phyloP scores from a whole-genome alignment of 2,888 invertebrate genomes.

The Acanthosepion esculentum region DNA sequence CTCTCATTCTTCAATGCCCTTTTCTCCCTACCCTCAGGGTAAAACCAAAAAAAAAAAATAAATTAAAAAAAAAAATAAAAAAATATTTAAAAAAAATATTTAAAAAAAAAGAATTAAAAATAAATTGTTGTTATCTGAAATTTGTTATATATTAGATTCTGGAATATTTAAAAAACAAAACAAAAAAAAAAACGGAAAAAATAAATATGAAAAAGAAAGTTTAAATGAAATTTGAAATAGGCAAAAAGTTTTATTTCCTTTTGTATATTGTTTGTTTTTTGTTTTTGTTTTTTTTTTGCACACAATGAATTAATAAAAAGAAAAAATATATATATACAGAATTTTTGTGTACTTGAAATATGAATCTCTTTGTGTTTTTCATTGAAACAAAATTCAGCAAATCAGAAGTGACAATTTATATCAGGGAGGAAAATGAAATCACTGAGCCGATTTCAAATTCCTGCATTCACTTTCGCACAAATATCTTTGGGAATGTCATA shows the following conservation, averaged over 20 bases:
- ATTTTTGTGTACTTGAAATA: background rate
- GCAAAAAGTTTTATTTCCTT: background rate
- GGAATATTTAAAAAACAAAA: conserved; percentile 34
- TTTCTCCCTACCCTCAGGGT: background rate
- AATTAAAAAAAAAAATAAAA: background rate
- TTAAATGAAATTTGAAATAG: background rate
- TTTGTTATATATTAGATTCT: conserved; percentile 44
- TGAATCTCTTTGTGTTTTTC: background rate
- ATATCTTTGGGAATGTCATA: too few relatives aligned
- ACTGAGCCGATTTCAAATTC: too few relatives aligned
- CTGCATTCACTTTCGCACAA: too few relatives aligned
- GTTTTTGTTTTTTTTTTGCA: conserved; percentile 33
- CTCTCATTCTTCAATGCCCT: background rate
- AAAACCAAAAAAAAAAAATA: background rate
- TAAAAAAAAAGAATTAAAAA: background rate
- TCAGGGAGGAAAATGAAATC: too few relatives aligned
- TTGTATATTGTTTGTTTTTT: conserved; percentile 25
- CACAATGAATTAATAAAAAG: background rate
- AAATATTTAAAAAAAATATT: background rate
- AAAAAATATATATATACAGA: background rate
- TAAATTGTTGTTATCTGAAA: conserved; percentile 44
- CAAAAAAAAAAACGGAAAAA: background rate
- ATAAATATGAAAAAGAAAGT: background rate
- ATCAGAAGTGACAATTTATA: too few relatives aligned
- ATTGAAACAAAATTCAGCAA: background rate